Evolutionary conservation across 2,888 invertebrate species (phyloP), one percentile per base, ranked within the genome.

Genomic region (Blastobasis lacticolella): DNA sequence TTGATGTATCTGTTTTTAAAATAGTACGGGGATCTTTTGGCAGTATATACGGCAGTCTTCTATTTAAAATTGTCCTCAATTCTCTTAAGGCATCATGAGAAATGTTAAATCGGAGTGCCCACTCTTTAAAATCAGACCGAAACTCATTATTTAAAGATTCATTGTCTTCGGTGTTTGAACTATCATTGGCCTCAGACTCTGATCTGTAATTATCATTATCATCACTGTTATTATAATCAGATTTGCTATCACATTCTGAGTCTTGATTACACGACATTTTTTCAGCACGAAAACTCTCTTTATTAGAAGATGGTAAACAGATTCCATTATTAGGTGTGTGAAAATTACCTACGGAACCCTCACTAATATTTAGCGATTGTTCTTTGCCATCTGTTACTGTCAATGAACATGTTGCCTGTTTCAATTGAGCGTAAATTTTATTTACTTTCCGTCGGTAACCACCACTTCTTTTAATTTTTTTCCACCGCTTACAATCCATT

Each of bases 271-370:
- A 36, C 38, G 23, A 45, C n/a, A 38, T 38, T 40, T 38, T 46
- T 38, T 41, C 38, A 38, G 10, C 43, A 46, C 46, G 23, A 23
- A 23, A 23, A 23, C 23, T 23, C 23, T 23, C 23, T 23, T 23
- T 23, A 23, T 23, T 23, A 23, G 23, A 23, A 23, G 23, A 23
- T 23, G 23, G 23, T 2, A 23, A 23, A 23, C 23, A 23, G 23
- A 23, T 46, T 40, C 42, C 37, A 46, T 50, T 40, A 50, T 38
- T 50, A 50, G 50, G 37, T 37, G 45, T 40, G 44, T 50, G 36
- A 50, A 50, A 46, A 50, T 50, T 50, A 37, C 23, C 46, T 46
- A 46, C 50, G 46, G 50, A 50, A 45, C 50, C 50, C 50, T 38
- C 50, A 45, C 38, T 50, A 46, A 46, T 45, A 50, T 46, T 50